These are phyloP conservation scores for Calosoma granatense DNA, from an alignment of 1,140 invertebrate genomes.

Conservation along the genomic window DNA sequence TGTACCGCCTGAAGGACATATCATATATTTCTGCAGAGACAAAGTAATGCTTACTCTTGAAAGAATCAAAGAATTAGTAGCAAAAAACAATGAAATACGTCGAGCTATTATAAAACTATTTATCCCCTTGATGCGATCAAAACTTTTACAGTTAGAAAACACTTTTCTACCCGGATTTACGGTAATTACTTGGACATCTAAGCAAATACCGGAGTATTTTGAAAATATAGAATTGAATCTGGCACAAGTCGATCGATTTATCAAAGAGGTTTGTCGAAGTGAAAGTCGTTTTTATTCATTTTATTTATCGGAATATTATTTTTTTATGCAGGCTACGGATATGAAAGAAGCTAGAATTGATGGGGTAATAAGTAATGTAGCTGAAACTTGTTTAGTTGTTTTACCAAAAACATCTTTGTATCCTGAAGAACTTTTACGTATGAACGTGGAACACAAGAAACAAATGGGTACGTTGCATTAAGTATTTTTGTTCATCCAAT, in stretches of 20 bases:
- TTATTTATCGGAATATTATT: background rate
- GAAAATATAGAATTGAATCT: constrained; percentile 45
- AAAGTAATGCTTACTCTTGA: constrained; percentile 50
- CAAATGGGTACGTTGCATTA: constrained; percentile 35
- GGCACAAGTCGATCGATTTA: constrained; percentile 56
- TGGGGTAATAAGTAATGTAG: constrained; percentile 54
- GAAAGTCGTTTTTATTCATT: constrained; percentile 7
- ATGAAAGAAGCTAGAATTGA: constrained; percentile 68
- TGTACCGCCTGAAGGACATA: constrained; percentile 53
- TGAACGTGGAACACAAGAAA: constrained; percentile 45
- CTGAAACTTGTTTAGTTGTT: constrained; percentile 51
- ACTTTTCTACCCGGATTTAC: constrained; percentile 67
- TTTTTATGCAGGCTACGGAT: constrained; percentile 45
- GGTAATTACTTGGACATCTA: constrained; percentile 69
- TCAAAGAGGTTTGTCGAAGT: constrained; percentile 48
- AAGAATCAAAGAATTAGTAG: constrained; percentile 44
- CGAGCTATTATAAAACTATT: constrained; percentile 50
- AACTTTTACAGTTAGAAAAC: constrained; percentile 55
- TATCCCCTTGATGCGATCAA: constrained; percentile 55
- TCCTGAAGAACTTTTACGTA: constrained; percentile 52
- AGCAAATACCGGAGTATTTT: constrained; percentile 56
- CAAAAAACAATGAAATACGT: constrained; percentile 44
- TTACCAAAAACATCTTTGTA: constrained; percentile 53
- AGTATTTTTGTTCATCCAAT: constrained; percentile 14
- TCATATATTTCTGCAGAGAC: constrained; percentile 53